Base-by-base conservation (phyloP, 2,113 vertebrate species). In the Sula dactylatra region DNA sequence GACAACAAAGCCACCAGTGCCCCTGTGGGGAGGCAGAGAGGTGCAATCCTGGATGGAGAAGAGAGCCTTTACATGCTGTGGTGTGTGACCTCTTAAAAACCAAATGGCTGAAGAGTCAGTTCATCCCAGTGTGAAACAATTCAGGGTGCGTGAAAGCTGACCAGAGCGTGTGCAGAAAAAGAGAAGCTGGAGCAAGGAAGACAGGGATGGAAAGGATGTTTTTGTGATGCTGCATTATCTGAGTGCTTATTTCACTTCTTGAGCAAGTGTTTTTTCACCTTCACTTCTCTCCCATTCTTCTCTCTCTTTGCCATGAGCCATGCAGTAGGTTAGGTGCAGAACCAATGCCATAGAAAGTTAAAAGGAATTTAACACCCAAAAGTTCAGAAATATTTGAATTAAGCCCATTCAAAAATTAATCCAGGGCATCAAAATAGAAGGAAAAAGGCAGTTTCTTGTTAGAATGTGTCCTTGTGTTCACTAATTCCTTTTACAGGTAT, bases 401-500 rank as follows among this genome's bases (percentile, higher is more conserved):
- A 61, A 58, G 7, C 8, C 11, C 1, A 26, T 65, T 55, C 13
- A 65, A 55, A 74, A 79, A 65, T 31, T 27, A 69, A 74, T n/a
- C n/a, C 36, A 74, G 44, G 17, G 69, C 15, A 29, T 71, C 16
- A 64, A 89, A 90, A 83, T 11, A 49, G 36, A 90, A 85, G 42
- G 22, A 32, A 90, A 82, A 49, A 4, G 6, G 5, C 6, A 27
- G 22, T 82, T 94, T 49, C 19, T 40, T 91, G 16, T 83, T 71
- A 62, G 31, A 86, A 66, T 14, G 4, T 58, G 13, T 86, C 44
- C 47, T 79, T 61, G 21, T 81, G 38, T 65, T 96, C 31, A 18
- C 29, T 69, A 62, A 83, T 34, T 91, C 16, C 16, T 50, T 86
- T 62, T 73, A 50, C 73, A 99, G 98, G 98, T 58, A 92, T 98